Base-by-base conservation (phyloP, 1,140 invertebrate genomes). In the Tetranychus urticae region DNA sequence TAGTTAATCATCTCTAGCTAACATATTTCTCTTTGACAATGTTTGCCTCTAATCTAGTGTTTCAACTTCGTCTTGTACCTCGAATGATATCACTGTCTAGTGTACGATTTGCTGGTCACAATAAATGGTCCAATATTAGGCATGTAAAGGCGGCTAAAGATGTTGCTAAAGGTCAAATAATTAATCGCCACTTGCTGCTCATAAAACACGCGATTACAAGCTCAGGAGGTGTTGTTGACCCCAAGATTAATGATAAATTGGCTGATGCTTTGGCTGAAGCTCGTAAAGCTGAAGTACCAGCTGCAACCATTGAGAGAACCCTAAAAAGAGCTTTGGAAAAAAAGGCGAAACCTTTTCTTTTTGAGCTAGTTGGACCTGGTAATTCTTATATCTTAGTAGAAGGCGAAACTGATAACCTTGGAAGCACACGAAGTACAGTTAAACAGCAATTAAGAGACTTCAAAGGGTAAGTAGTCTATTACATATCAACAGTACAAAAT, bases 41-140 rank as follows among this genome's bases (percentile, higher is more conserved):
- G 5, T 5, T 42, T 42, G 10, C 10, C 0, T 42, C 10, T 42
- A 10, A 10, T 42, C 10, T 42, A 42, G 39, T 42, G 39, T 42
- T 42, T 42, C 5, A 42, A 6, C 10, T 5, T 42, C 39, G 39
- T 42, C 39, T 42, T 42, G 5, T 42, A 42, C 39, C 39, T 42
- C 39, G 39, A 42, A 10, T 42, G 39, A 42, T 42, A 6, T 6
- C 5, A 6, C 5, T 42, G 39, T 42, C 39, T 10, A 42, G 39
- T 42, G 5, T 42, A 10, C 5, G 39, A 42, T 42, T 42, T 42
- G 39, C 39, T 13, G 82, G 82, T 0, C 82, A 84, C 68, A 80
- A 78, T 35, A 84, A 85, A 72, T 84, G 82, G 82, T 72, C 76
- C 39, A 85, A 84, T 69, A 83, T 84, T 23, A 76, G 72, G 62